Evolutionary conservation across 2,888 invertebrate species (phyloP).

Genomic region (Dryadula phaetusa): DNA sequence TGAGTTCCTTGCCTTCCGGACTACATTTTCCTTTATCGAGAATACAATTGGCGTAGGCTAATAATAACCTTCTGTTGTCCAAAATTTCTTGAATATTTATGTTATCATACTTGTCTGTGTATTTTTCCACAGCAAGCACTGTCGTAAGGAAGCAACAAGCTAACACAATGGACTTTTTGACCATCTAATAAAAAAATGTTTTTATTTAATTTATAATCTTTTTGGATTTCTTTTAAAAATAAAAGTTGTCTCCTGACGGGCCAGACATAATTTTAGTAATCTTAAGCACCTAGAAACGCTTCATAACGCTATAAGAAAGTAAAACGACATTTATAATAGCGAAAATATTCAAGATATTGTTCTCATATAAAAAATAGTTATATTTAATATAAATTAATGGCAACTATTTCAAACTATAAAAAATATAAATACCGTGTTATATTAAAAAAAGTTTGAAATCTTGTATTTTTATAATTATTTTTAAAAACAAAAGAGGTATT

Average conservation of each 20-base stretch:
- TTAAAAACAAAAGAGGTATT: background rate
- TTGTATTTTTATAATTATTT: background rate
- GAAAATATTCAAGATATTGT: no score
- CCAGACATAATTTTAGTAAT: no score
- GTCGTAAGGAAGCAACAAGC: conserved; percentile 42
- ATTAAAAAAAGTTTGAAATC: no score
- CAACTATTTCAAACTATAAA: no score
- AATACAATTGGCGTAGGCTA: conserved; percentile 87
- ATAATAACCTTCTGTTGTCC: conserved; percentile 85
- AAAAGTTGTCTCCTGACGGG: no score
- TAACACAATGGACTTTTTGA: conserved; percentile 39
- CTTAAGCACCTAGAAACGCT: no score
- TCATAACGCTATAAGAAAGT: no score
- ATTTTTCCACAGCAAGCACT: conserved; percentile 56
- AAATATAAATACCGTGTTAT: no score
- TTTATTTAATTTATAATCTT: background rate
- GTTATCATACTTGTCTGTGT: conserved; percentile 88
- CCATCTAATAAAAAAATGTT: conserved; percentile 40
- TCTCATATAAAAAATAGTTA: no score
- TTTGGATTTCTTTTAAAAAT: no score
- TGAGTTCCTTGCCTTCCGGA: conserved; percentile 88
- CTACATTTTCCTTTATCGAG: conserved; percentile 87
- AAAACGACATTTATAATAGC: no score
- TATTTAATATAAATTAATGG: no score
- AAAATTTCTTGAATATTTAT: conserved; percentile 88